phyloP scores from a whole-genome alignment of 2,888 invertebrate genomes.

The Peribatodes rhomboidaria region DNA sequence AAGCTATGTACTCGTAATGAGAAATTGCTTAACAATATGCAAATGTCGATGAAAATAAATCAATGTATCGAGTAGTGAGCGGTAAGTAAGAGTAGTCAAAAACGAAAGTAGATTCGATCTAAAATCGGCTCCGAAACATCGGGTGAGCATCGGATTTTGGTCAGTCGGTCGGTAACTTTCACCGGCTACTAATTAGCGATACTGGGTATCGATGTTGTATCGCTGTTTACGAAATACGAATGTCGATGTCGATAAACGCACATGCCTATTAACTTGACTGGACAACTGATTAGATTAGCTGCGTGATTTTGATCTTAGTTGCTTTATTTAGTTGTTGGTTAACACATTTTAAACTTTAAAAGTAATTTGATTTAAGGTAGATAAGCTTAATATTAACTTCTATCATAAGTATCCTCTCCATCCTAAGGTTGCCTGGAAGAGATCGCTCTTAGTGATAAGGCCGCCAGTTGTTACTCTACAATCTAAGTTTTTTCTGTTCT shows the following conservation, averaged over 20 bases:
- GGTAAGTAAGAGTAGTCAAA: constrained; percentile 83
- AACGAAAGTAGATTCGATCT: constrained; percentile 86
- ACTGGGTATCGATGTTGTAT: constrained; percentile 60
- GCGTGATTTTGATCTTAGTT: constrained; percentile 14
- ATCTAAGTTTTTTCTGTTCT: no score
- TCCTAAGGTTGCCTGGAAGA: no score
- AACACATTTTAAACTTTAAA: no score
- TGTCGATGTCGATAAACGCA: constrained; percentile 74
- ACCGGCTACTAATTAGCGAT: constrained; percentile 80
- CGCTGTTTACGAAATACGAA: constrained; percentile 71
- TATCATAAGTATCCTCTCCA: no score
- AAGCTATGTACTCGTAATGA: constrained; percentile 22
- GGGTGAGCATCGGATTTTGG: constrained; percentile 74
- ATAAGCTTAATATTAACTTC: no score
- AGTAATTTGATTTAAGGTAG: no score
- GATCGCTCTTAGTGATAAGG: no score
- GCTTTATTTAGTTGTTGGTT: constrained; percentile 1
- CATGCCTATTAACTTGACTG: constrained; percentile 39
- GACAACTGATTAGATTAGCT: constrained; percentile 31
- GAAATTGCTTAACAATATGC: constrained; percentile 36
- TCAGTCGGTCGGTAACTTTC: constrained; percentile 86
- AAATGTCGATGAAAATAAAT: constrained; percentile 62
- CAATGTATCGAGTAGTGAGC: constrained; percentile 71
- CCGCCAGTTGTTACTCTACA: no score
- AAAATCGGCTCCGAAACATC: constrained; percentile 83